Base-by-base conservation (phyloP, 2,113 vertebrate species). In the Gobiocypris rarus region DNA sequence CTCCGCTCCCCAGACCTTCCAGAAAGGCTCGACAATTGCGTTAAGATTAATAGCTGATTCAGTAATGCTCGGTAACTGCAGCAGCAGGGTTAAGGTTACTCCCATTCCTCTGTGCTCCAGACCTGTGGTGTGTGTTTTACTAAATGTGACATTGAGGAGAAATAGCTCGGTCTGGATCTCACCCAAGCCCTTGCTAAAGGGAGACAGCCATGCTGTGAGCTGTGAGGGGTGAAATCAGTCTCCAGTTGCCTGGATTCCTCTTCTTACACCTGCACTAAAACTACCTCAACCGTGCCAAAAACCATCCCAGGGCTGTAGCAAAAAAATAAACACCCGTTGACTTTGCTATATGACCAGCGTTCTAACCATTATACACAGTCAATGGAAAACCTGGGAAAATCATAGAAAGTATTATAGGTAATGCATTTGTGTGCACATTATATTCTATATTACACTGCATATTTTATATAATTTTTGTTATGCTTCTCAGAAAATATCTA, bases 171-270 rank as follows among this genome's bases (percentile, higher is more conserved):
- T 48, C 43, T 77, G 77, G 41, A 86, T 81, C 78, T 69, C 70
- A 71, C 69, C 84, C 84, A 43, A 79, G 83, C 76, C 52, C 74
- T 75, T 77, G 31, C 75, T 83, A 86, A 81, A 83, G 84, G 75
- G 22, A 65, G 73, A 81, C 80, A 80, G 79, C 26, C 74, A 82
- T 84, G 86, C 86, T 89, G 88, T 73, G 84, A 85, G 63, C 86
- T 82, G 63, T 84, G 88, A 89, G 63, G 81, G 84, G 76, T 87
- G 81, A 89, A 87, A 85, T 85, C 85, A 76, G 34, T 76, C 83
- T 81, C 67, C 19, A 54, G 84, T 63, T 81, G 78, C 48, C 65
- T 84, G 59, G 85, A 78, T 70, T 34, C 28, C 69, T 83, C 79
- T 85, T 83, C 82, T 83, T 73, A 83, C 73, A 85, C 63, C 61